Conservation (phyloP, 92 coral and sea anemone species). For the Porites divaricata region DNA sequence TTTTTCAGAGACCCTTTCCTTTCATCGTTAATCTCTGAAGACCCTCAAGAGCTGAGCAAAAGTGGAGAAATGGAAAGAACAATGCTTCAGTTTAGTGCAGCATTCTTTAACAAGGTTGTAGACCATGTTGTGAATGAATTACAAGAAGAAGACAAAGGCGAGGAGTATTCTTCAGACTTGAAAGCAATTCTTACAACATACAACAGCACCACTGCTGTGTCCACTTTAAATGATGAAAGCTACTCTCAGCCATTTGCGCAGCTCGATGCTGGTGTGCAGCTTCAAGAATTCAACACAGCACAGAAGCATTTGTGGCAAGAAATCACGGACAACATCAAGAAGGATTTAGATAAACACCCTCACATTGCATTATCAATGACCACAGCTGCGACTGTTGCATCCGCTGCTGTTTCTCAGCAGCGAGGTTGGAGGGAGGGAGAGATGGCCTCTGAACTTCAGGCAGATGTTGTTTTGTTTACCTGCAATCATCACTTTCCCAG, state of each 20-base stretch:
- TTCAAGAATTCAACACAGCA: constrained; percentile 45
- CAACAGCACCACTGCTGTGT: constrained; percentile 12
- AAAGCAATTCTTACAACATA: constrained; percentile 22
- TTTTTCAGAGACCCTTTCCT: constrained; percentile 39
- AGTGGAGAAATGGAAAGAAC: not conserved
- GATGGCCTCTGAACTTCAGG: constrained; percentile 27
- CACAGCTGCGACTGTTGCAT: constrained; percentile 90
- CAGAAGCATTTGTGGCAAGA: constrained; percentile 81
- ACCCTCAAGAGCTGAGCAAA: not conserved
- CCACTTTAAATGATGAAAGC: constrained; percentile 11
- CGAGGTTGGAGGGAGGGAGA: constrained; percentile 61
- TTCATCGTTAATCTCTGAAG: not conserved
- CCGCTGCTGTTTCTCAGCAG: constrained; percentile 92
- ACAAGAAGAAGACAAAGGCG: constrained; percentile 45
- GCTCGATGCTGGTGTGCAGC: constrained; percentile 31
- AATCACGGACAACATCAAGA: constrained; percentile 88
- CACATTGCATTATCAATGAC: constrained; percentile 78
- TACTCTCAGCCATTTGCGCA: constrained; percentile 29
- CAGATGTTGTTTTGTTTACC: constrained; percentile 86
- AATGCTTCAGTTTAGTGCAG: constrained; percentile 51
- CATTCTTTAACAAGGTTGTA: constrained; percentile 58
- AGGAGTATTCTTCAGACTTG: constrained; percentile 66
- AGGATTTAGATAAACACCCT: constrained; percentile 80
- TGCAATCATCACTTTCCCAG: constrained; percentile 93
- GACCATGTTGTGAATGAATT: constrained; percentile 55